phyloP scores from a whole-genome alignment of 2,113 vertebrate genomes.

The Etheostoma cragini region DNA sequence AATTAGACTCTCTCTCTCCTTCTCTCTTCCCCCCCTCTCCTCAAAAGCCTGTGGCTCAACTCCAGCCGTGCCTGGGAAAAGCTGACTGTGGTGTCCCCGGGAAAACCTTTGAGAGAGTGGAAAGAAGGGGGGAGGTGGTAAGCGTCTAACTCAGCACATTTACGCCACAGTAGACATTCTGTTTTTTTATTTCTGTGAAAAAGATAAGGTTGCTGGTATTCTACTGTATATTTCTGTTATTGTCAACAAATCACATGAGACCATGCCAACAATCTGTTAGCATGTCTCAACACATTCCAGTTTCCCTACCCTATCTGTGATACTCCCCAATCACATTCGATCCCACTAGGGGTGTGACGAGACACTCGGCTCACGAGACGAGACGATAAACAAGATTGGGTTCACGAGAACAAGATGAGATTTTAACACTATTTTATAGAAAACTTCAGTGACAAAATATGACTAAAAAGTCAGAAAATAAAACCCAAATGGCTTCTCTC shows the following conservation, averaged over 20 bases:
- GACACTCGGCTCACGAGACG: too few relatives aligned
- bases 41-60: conserved; percentile 47
- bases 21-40: neutral
- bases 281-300: neutral
- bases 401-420: too few relatives aligned
- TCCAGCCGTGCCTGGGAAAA: conserved; percentile 78
- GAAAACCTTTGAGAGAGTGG: conserved; percentile 63
- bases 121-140: conserved; percentile 23
- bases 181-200: conserved; percentile 43
- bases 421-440: too few relatives aligned
- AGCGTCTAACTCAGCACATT: conserved; percentile 67
- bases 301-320: neutral
- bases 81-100: conserved; percentile 71
- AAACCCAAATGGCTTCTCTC: too few relatives aligned
- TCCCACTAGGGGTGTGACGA: too few relatives aligned
- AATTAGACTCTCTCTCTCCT: conserved; percentile 5
- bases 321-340: neutral
- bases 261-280: neutral
- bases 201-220: conserved; percentile 1
- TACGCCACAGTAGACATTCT: conserved; percentile 48
- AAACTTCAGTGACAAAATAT: too few relatives aligned
- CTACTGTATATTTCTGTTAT: conserved; percentile 4
- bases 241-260: neutral
- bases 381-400: too few relatives aligned
- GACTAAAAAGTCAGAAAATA: too few relatives aligned